A percentile compares a stretch with the other conserved stretches of the same genome.
Conservation (phyloP, 2,888 invertebrate genomes). For the Globia sparganii region DNA sequence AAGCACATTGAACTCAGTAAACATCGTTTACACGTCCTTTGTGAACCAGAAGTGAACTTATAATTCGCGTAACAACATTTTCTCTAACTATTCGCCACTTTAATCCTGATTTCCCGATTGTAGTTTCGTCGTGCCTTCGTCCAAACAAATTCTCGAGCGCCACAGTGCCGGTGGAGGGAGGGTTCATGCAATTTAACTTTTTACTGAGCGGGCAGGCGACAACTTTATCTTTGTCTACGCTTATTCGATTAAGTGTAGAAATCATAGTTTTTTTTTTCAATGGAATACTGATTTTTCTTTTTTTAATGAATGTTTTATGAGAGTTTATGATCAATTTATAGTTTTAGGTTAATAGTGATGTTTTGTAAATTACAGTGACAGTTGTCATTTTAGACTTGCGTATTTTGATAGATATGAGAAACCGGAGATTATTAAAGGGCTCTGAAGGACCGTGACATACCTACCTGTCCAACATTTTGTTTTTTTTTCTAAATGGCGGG, state of each 20-base stretch:
- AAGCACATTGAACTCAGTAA: background rate
- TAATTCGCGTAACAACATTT: constrained; percentile 41
- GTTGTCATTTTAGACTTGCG: background rate
- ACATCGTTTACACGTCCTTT: background rate
- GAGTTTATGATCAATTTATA: background rate
- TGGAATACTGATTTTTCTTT: constrained; percentile 35
- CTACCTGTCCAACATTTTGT: background rate
- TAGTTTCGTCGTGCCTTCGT: constrained; percentile 61
- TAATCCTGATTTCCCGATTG: constrained; percentile 52
- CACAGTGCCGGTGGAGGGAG: constrained; percentile 44
- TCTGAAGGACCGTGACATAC: background rate
- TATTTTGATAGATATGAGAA: background rate
- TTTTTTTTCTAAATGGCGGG: background rate
- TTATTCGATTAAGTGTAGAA: constrained; percentile 79
- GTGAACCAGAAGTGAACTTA: constrained; percentile 24
- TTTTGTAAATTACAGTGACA: background rate
- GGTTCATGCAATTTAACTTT: constrained; percentile 84
- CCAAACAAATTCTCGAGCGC: constrained; percentile 72
- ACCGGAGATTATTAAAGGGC: background rate
- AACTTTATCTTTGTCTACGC: constrained; percentile 77
- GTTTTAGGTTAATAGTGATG: background rate
- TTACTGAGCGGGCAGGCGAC: constrained; percentile 72
- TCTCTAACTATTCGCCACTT: constrained; percentile 43
- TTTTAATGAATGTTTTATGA: constrained; percentile 11
- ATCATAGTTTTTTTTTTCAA: constrained; percentile 64